Base-by-base conservation (phyloP, 2,888 invertebrate genomes). In the Beris chalybata region DNA sequence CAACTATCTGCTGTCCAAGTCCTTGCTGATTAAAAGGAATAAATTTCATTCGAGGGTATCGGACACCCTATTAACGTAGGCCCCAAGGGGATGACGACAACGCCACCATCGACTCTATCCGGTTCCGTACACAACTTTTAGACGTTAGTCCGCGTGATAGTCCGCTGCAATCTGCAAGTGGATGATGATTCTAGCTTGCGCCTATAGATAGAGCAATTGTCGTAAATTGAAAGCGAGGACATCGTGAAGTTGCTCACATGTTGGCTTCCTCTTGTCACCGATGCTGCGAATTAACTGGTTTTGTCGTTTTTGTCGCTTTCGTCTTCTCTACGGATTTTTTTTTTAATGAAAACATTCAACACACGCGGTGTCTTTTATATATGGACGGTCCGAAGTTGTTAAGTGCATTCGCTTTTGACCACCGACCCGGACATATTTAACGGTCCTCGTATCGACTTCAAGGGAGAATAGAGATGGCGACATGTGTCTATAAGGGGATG, bases 331-430 rank as follows among this genome's bases (percentile, higher is more conserved):
- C 54, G 54, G 44, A 45, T 54, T 64, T 54, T 63, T 64, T 64
- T 65, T 64, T 65, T 71, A 72, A 72, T 72, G 72, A 72, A 72
- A 72, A 72, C 72, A 72, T 72, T 72, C 71, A 71, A 65, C 71
- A 70, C 72, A 72, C 72, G 71, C 72, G 72, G 72, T 71, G 72
- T 71, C 71, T 43, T 57, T 65, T 65, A 65, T 65, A 65, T 57
- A 65, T 65, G 65, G 52, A 50, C 57, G 57, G 13, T 57, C 57
- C 64, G 47, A 65, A 65, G 65, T 65, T 65, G 65, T 65, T 65
- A 65, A 65, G 65, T 65, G 57, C 65, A 65, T 65, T 65, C 57
- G 65, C 52, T 65, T 65, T 65, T 65, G 65, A 65, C 65, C 65
- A 65, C 55, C 56, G 9, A n/a, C 29, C 55, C 56, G 47, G 32